A percentile compares a stretch with the other conserved stretches of the same genome.
These are phyloP conservation scores for Trinorchestia longiramus DNA, from an alignment of 1,140 invertebrate species.

Conservation along the genomic window DNA sequence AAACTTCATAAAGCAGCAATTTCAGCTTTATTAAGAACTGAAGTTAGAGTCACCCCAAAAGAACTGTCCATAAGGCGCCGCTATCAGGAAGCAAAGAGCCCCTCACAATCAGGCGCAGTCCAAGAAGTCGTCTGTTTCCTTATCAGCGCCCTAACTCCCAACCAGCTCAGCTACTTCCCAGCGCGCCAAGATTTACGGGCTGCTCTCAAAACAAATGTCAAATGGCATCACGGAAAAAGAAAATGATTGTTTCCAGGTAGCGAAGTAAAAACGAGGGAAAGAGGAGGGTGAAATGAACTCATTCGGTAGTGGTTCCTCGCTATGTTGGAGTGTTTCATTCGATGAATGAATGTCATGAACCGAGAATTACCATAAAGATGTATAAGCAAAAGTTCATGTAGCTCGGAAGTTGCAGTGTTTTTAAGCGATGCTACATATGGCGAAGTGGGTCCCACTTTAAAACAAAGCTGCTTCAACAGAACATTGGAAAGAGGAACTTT, in stretches of 20 bases:
- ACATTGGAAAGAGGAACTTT: not conserved
- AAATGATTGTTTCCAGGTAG: not conserved
- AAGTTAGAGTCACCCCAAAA: not conserved
- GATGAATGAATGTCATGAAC: not conserved
- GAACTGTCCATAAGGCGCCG: not conserved
- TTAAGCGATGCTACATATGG: not conserved
- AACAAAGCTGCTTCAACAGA: not conserved
- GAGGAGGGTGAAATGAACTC: not conserved
- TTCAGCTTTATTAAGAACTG: not conserved
- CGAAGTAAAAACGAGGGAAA: not conserved
- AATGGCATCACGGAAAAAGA: not conserved
- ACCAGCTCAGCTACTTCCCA: constrained; percentile 17
- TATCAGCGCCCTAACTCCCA: constrained; percentile 31
- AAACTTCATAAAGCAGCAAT: not conserved
- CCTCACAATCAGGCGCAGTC: not conserved
- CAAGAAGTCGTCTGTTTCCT: constrained; percentile 36
- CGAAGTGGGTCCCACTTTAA: not conserved
- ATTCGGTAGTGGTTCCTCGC: not conserved
- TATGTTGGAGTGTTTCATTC: not conserved
- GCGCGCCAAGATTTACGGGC: not conserved
- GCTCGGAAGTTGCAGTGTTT: not conserved
- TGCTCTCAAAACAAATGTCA: constrained; percentile 9
- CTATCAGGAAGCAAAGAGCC: not conserved
- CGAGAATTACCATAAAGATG: not conserved
- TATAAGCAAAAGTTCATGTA: not conserved